A percentile compares a stretch with the other conserved stretches of the same genome.
phyloP scores from a whole-genome alignment of 2,888 invertebrate genomes.

The Caenorhabditis sp. region DNA sequence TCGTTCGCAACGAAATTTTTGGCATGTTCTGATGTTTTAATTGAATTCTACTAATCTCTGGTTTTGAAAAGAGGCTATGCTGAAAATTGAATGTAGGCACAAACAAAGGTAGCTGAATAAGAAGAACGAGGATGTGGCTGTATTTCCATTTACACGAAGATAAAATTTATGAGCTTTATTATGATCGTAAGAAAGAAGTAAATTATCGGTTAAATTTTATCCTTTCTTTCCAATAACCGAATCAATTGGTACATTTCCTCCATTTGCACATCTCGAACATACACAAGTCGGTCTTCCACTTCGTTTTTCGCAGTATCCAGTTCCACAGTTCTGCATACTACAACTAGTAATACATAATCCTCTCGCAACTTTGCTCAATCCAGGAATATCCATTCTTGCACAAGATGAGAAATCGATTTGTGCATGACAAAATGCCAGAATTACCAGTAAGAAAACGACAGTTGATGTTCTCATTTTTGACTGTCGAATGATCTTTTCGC shows the following conservation, averaged over 20 bases:
- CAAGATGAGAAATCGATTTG: slow-evolving; percentile 16
- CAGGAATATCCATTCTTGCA: slow-evolving; percentile 33
- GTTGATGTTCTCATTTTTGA: not conserved
- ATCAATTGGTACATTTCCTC: slow-evolving; percentile 1
- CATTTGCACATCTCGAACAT: slow-evolving; percentile 37
- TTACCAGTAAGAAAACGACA: too few species aligned
- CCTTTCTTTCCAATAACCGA: not conserved
- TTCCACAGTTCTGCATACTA: slow-evolving; percentile 39
- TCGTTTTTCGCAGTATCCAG: slow-evolving; percentile 29
- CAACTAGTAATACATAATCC: slow-evolving; percentile 32
- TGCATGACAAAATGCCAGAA: not conserved
- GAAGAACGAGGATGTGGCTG: too few species aligned
- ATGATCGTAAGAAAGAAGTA: not conserved
- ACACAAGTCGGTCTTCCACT: slow-evolving; percentile 32
- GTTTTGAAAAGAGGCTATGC: too few species aligned
- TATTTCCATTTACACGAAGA: too few species aligned
- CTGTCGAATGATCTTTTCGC: not conserved
- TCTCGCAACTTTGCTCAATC: slow-evolving; percentile 15
- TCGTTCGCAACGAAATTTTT: too few species aligned
- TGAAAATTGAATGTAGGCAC: too few species aligned
- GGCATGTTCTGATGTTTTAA: too few species aligned
- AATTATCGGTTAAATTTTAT: not conserved
- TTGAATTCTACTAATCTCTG: too few species aligned
- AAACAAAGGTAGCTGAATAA: too few species aligned
- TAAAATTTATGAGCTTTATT: too few species aligned